A percentile compares a stretch with the other conserved stretches of the same genome.
These are phyloP conservation scores for Psittacara wagleri DNA, from an alignment of 2,113 vertebrate genomes.

Conservation along the genomic window DNA sequence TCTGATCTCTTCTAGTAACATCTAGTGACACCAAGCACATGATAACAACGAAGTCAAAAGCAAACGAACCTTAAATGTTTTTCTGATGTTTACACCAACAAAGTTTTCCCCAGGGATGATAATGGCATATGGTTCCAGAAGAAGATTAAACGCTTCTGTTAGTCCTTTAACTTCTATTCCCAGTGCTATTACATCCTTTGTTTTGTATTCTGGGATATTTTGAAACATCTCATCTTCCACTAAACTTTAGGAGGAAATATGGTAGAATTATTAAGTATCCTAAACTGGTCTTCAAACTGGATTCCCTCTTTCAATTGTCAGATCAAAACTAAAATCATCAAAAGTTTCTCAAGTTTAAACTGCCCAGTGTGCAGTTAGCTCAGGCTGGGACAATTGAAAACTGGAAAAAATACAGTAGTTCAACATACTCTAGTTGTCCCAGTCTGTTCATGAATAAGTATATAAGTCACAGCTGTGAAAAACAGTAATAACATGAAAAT, in stretches of 20 bases:
- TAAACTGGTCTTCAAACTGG: neutral
- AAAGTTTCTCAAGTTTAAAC: neutral
- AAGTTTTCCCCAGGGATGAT: constrained; percentile 85
- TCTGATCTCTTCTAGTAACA: neutral
- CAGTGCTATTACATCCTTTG: constrained; percentile 77
- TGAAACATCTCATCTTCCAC: constrained; percentile 2
- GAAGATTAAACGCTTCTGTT: constrained; percentile 80
- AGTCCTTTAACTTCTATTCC: constrained; percentile 90
- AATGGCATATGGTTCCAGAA: constrained; percentile 87
- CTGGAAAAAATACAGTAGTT: neutral
- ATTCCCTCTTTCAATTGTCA: neutral
- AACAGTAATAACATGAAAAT: neutral
- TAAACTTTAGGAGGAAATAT: constrained; percentile 45
- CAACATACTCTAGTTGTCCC: neutral
- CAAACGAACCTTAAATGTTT: constrained; percentile 82
- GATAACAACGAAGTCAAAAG: neutral
- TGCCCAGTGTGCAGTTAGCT: neutral
- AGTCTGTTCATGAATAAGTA: neutral
- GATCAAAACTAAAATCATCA: neutral
- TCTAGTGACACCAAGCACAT: neutral
- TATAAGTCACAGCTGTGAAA: neutral
- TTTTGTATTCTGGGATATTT: neutral
- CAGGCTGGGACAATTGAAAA: neutral
- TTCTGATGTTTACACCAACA: constrained; percentile 76
- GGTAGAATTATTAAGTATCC: neutral